Evolutionary conservation across 2,888 invertebrate species (phyloP), one percentile per base, ranked within the genome.

Genomic region (Latheticus oryzae): DNA sequence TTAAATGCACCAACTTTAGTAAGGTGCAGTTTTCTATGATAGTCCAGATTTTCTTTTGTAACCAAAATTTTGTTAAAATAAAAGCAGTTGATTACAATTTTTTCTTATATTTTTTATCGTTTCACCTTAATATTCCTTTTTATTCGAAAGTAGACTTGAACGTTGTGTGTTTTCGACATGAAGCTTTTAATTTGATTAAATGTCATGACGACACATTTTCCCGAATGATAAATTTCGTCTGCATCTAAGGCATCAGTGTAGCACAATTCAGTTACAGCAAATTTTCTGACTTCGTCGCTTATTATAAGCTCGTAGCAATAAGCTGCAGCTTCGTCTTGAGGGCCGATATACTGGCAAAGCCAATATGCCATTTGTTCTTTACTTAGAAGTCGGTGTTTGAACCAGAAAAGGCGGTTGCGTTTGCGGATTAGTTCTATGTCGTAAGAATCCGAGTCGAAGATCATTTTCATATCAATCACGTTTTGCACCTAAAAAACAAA

Each of bases 21-120:
- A 60, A 61, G 64, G 69, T 68, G 66, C 68, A 66, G 61, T 73
- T 73, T 73, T 73, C 67, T 73, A 72, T 70, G 48, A 65, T 67
- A 66, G 62, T 21, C 26, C 7, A 23, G 50, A 48, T 47, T 48
- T 66, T 70, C n/a, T 73, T 73, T 72, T 73, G 72, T 74, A 72
- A 73, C 72, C 71, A 68, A 61, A 65, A 62, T 73, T 72, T 73
- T 73, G 72, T 73, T 74, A 73, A 50, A 50, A 68, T 71, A 66
- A 68, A 68, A 61, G 24, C 60, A 64, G 58, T 63, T 67, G 69
- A 67, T 70, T 69, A 66, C 70, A 63, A 4, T 9, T n/a, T n/a
- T n/a, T n/a, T n/a, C n/a, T n/a, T n/a, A n/a, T n/a, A n/a, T n/a
- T n/a, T n/a, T n/a, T n/a, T n/a, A n/a, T n/a, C 40, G 24, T 16